These are phyloP conservation scores for Cygnus atratus DNA, from an alignment of 2,113 vertebrate genomes.

Conservation along the genomic window DNA sequence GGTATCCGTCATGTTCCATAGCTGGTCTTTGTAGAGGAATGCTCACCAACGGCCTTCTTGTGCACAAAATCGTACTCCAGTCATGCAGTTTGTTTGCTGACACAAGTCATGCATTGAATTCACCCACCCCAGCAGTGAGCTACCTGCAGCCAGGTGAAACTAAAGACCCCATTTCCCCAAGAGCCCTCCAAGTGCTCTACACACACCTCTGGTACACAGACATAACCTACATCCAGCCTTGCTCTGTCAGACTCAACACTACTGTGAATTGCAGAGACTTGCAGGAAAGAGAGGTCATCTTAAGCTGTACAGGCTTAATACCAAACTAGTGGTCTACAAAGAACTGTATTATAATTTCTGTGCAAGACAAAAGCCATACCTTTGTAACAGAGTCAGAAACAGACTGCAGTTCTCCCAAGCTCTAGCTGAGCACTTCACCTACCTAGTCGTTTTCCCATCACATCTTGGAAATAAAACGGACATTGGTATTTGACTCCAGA, in stretches of 20 bases:
- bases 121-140: rapidly evolving
- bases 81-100: not conserved
- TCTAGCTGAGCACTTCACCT: not conserved
- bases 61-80: not conserved
- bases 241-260: not conserved
- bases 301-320: not conserved
- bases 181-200: not conserved
- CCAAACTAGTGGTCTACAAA: not conserved
- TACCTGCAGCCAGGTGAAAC: not conserved
- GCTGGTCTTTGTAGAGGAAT: not conserved
- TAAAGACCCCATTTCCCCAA: rapidly evolving
- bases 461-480: not conserved
- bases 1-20: rapidly evolving
- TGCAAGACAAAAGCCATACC: not conserved
- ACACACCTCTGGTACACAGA: not conserved
- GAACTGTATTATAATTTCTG: not conserved
- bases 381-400: not conserved
- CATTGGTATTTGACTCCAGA: not conserved
- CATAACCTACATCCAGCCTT: not conserved
- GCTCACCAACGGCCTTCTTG: not conserved
- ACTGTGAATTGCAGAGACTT: not conserved
- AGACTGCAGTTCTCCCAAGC: not conserved
- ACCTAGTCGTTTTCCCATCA: not conserved
- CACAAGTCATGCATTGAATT: not conserved
- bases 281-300: not conserved